phyloP scores from a whole-genome alignment of 2,888 invertebrate species.

The Uloborus plumipes region DNA sequence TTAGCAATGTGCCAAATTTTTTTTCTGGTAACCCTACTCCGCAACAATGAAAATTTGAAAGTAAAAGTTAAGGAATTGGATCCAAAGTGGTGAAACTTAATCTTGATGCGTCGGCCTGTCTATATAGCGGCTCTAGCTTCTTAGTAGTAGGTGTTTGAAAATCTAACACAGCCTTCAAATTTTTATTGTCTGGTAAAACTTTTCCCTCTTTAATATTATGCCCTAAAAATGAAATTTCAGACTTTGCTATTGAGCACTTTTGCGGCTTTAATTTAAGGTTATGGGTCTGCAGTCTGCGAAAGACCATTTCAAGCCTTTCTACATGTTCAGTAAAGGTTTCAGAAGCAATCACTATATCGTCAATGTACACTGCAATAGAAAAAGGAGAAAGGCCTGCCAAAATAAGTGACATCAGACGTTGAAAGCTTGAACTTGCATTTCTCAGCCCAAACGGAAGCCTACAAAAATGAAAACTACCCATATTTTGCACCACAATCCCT shows the following conservation, averaged over 20 bases:
- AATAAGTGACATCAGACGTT: conserved; percentile 1
- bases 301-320: neutral
- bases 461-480: conserved; percentile 4
- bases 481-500: conserved; percentile 2
- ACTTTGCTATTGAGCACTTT: conserved; percentile 12
- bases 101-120: too few species aligned
- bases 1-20: too few species aligned
- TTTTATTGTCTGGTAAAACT: neutral
- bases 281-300: neutral
- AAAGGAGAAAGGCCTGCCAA: neutral
- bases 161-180: neutral
- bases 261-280: conserved; percentile 7
- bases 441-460: neutral
- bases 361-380: conserved; percentile 1
- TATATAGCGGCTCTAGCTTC: too few species aligned
- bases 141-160: neutral
- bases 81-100: too few species aligned
- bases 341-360: conserved; percentile 18
- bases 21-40: too few species aligned
- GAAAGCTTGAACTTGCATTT: conserved; percentile 1
- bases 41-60: too few species aligned
- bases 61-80: too few species aligned
- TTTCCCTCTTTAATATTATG: neutral
- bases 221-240: neutral
- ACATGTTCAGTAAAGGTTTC: conserved; percentile 15